These are phyloP conservation scores for Ptiloglossa arizonensis DNA, from an alignment of 1,140 invertebrate genomes.

Conservation along the genomic window DNA sequence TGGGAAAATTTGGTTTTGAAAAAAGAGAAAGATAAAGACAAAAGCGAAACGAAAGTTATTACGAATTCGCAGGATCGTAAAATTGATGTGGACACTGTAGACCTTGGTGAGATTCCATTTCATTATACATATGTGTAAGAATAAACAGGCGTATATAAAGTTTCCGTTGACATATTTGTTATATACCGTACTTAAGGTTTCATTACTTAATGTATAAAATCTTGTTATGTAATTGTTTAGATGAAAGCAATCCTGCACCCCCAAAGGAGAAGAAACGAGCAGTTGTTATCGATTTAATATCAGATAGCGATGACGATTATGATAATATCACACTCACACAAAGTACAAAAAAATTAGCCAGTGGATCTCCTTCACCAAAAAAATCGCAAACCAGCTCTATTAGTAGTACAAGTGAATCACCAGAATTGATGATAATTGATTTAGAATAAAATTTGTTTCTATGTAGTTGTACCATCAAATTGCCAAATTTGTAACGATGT, in stretches of 20 bases:
- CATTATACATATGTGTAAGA: background rate
- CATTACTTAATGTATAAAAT: conserved; percentile 13
- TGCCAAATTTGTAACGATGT: conserved; percentile 16
- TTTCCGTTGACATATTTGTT: background rate
- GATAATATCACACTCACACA: conserved; percentile 67
- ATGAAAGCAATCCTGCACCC: conserved; percentile 73
- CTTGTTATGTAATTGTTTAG: conserved; percentile 62
- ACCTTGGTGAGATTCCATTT: conserved; percentile 71
- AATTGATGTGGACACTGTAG: conserved; percentile 77
- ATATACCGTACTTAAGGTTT: background rate
- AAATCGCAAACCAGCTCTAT: conserved; percentile 76
- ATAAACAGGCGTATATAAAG: background rate
- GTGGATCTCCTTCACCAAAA: conserved; percentile 65
- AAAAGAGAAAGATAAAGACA: conserved; percentile 83
- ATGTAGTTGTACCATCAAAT: conserved; percentile 12
- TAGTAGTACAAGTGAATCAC: conserved; percentile 80
- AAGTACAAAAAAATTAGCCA: conserved; percentile 71
- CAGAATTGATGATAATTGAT: conserved; percentile 80
- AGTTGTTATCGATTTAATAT: conserved; percentile 79
- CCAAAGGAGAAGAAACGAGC: conserved; percentile 76
- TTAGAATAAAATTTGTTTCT: conserved; percentile 72
- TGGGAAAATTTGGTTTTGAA: conserved; percentile 89
- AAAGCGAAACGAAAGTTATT: conserved; percentile 67
- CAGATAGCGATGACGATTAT: conserved; percentile 77
- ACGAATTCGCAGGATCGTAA: conserved; percentile 64